Percentiles rank a stretch among this genome's conserved stretches.
Conservation (phyloP, 2,888 invertebrate species). For the Priocnemis perturbator region DNA sequence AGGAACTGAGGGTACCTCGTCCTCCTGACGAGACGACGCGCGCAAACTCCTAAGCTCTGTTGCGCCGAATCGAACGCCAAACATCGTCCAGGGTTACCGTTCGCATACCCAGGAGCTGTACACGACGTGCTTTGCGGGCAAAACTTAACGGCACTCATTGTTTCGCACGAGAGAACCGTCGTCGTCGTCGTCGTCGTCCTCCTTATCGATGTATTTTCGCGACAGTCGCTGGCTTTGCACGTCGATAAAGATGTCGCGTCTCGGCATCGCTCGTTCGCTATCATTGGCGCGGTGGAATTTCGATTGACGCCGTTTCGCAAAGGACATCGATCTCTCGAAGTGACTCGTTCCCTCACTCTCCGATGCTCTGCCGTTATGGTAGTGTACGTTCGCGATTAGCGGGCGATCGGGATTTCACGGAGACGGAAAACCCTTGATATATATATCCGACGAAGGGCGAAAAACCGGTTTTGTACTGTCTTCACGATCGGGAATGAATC, state of each 20-base stretch:
- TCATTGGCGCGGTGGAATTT: too few species aligned
- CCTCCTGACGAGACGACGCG: slow-evolving; percentile 17
- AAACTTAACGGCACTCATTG: slow-evolving; percentile 54
- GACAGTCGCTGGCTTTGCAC: too few species aligned
- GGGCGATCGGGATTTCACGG: too few species aligned
- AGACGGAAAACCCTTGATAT: too few species aligned
- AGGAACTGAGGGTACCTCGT: slow-evolving; percentile 59
- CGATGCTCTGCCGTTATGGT: too few species aligned
- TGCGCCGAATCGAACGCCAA: slow-evolving; percentile 63
- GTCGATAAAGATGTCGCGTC: too few species aligned
- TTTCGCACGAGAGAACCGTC: slow-evolving; percentile 30
- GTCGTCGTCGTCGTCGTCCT: slow-evolving; percentile 20
- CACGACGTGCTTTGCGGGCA: slow-evolving; percentile 34
- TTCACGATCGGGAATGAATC: slow-evolving; percentile 26
- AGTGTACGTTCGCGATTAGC: too few species aligned
- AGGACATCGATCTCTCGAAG: too few species aligned
- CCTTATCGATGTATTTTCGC: not conserved
- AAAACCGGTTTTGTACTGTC: slow-evolving; percentile 48
- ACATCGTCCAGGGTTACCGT: slow-evolving; percentile 7
- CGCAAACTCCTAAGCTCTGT: slow-evolving; percentile 44
- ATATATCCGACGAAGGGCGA: slow-evolving; percentile 11
- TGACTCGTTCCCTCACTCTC: too few species aligned
- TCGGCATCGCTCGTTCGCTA: too few species aligned
- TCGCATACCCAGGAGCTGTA: not conserved
- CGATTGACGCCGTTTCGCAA: too few species aligned